Evolutionary conservation across 2,797 vertebrate genomes (phyloP).

Genomic region (Anniella stebbinsi): DNA sequence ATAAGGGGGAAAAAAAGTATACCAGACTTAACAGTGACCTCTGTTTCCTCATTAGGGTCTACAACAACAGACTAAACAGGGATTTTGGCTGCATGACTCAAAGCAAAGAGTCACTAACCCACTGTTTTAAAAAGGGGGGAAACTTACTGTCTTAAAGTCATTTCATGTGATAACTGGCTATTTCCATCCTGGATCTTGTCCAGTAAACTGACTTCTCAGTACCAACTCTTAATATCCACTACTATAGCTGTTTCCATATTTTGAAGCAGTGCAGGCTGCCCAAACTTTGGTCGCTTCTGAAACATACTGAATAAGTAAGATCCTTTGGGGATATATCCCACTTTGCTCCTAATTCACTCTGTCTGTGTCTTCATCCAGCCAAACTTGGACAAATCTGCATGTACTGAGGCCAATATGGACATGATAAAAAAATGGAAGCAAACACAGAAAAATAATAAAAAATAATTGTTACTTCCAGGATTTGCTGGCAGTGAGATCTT

Average conservation of each 20-base stretch:
- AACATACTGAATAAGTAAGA: not conserved
- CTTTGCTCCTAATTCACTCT: not conserved
- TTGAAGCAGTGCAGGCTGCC: conserved; percentile 3
- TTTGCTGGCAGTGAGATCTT: not conserved
- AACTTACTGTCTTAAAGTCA: conserved; percentile 2
- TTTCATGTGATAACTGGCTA: conserved; percentile 19
- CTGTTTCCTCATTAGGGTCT: not conserved
- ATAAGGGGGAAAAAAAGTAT: not conserved
- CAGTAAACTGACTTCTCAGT: conserved; percentile 11
- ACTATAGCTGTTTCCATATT: not conserved
- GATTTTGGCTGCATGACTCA: conserved; percentile 38
- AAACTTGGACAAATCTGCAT: not conserved
- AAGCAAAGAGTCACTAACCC: conserved; percentile 18
- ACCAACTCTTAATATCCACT: not conserved
- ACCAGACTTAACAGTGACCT: conserved; percentile 15
- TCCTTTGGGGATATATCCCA: not conserved
- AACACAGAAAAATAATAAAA: too few relatives aligned
- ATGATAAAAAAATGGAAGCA: not conserved
- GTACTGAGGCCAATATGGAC: not conserved
- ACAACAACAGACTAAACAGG: conserved; percentile 33
- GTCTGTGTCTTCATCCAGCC: not conserved
- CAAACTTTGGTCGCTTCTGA: not conserved
- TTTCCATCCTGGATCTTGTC: conserved; percentile 20
- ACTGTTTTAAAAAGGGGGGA: not conserved
- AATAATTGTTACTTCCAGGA: not conserved